Base-by-base conservation (phyloP, 2,888 invertebrate species). In the Drosophila testacea region DNA sequence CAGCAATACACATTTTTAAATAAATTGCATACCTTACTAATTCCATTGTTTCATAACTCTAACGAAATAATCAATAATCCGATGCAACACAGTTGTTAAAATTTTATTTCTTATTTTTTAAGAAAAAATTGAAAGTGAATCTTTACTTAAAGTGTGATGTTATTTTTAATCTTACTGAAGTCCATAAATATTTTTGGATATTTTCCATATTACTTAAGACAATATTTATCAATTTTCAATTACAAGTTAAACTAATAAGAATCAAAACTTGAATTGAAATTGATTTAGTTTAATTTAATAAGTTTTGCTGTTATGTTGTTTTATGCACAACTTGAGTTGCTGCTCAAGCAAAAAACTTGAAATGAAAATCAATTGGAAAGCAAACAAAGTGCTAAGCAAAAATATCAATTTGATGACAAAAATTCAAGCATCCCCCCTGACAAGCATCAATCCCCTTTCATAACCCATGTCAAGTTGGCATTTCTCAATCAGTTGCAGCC, bases 391-490 rank as follows among this genome's bases (percentile, higher is more conserved):
- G 69, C 50, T 55, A 56, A 68, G 48, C 67, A 64, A 52, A 55
- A 71, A 52, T 47, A 47, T 55, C 59, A 77, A 72, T 64, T 68
- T 60, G 75, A 73, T 69, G 69, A 76, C 69, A 64, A 64, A 42
- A 72, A 57, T 48, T 38, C 47, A 11, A 16, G 27, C n/a, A 4
- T 22, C 44, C 9, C 10, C 13, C 28, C n/a, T 36, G 10, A 10
- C 11, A 28, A 10, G 27, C 52, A n/a, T 16, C 9, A 6, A 44
- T 2, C 11, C 34, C 56, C 52, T 52, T 50, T 66, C 16, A 30
- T 68, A 81, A 75, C 71, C 77, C 71, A 71, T 75, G 71, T 79
- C 77, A 77, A 68, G 51, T 48, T 68, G 65, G 69, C 68, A 72
- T 69, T 75, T 72, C 66, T 79, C 80, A 69, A 71, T 77, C 69